phyloP scores from a whole-genome alignment of 1,140 invertebrate genomes.

The Saccostrea echinata region DNA sequence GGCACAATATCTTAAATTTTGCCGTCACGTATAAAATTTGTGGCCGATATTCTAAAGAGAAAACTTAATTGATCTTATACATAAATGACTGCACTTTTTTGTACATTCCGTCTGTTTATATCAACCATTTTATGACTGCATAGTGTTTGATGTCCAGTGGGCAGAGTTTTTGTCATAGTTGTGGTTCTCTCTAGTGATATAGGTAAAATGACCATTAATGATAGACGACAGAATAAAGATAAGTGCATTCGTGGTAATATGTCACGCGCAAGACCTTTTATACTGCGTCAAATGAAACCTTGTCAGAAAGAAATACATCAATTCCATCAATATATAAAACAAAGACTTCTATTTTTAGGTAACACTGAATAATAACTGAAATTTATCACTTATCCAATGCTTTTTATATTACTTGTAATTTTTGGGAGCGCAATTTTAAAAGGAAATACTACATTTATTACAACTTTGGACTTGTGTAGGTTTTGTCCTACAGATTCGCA shows the following conservation, averaged over 20 bases:
- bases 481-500: too few relatives aligned
- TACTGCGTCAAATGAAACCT: neutral
- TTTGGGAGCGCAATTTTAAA: neutral
- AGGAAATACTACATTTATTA: too few relatives aligned
- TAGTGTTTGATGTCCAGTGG: neutral
- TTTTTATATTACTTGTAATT: neutral
- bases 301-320: conserved; percentile 3
- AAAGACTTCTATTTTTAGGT: neutral
- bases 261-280: neutral
- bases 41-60: too few relatives aligned
- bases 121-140: neutral
- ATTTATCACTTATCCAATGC: neutral
- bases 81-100: neutral
- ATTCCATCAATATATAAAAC: neutral
- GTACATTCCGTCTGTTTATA: neutral
- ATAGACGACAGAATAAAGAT: neutral
- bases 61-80: too few relatives aligned
- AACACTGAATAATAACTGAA: neutral
- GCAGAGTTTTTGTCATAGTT: neutral
- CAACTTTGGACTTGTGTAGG: too few relatives aligned
- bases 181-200: neutral
- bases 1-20: too few relatives aligned
- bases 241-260: neutral
- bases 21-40: too few relatives aligned
- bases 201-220: neutral